A percentile compares a stretch with the other conserved stretches of the same genome.
phyloP scores from a whole-genome alignment of 2,113 vertebrate genomes.

The Penelope pileata region DNA sequence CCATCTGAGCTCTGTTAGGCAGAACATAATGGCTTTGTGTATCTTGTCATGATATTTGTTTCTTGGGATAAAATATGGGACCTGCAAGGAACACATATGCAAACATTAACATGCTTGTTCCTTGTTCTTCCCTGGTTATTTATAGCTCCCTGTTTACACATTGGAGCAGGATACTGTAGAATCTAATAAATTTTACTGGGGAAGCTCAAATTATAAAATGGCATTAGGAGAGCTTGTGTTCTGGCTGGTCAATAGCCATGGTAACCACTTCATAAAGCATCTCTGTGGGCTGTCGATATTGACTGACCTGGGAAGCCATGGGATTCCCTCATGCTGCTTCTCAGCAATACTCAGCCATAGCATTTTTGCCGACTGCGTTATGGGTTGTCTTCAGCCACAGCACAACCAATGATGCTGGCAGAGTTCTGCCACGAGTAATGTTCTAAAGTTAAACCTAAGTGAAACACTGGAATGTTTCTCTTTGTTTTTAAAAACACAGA shows the following conservation, averaged over 20 bases:
- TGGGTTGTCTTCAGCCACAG: neutral
- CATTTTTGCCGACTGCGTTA: neutral
- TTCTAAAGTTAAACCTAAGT: neutral
- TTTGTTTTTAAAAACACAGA: neutral
- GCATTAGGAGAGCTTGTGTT: neutral
- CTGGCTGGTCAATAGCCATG: conserved; percentile 36
- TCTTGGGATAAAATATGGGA: conserved; percentile 56
- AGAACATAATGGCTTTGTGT: conserved; percentile 59
- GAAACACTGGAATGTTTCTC: neutral
- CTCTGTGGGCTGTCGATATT: neutral
- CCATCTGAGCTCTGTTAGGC: conserved; percentile 58
- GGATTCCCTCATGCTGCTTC: neutral
- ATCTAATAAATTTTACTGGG: neutral
- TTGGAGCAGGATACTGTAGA: conserved; percentile 32
- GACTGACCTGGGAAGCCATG: neutral
- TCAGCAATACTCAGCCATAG: neutral
- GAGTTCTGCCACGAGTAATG: neutral
- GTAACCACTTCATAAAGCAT: neutral
- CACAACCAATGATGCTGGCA: neutral
- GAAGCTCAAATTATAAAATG: neutral
- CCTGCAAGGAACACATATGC: conserved; percentile 47
- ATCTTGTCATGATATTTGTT: conserved; percentile 68
- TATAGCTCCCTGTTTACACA: conserved; percentile 58
- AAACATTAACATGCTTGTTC: conserved; percentile 37
- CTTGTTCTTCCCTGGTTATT: conserved; percentile 51